These are phyloP conservation scores for Mallotus villosus DNA, from an alignment of 2,797 vertebrate species.

Conservation along the genomic window DNA sequence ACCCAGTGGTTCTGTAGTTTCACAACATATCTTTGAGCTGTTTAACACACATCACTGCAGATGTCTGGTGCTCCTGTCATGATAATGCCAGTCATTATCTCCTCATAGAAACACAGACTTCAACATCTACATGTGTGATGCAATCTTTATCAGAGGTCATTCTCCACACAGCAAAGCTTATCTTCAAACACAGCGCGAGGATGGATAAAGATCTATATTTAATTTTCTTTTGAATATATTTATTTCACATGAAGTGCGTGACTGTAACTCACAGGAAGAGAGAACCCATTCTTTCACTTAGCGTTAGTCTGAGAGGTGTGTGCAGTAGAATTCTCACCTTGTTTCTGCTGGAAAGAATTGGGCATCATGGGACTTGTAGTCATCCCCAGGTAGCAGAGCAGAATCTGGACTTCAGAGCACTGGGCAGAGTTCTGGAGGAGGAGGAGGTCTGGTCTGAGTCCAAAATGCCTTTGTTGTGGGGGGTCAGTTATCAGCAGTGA, in stretches of 20 bases:
- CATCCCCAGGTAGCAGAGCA: slow-evolving; percentile 28
- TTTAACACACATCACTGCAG: neutral
- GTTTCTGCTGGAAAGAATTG: slow-evolving; percentile 75
- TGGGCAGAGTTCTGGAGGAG: slow-evolving; percentile 43
- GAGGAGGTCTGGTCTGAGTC: slow-evolving; percentile 36
- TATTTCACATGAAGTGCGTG: neutral
- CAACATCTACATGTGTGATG: neutral
- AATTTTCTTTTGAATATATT: neutral
- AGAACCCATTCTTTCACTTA: neutral
- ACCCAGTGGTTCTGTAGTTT: no score
- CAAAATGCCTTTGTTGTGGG: slow-evolving; percentile 26
- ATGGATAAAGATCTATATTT: slow-evolving; percentile 1
- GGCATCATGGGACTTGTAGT: slow-evolving; percentile 74
- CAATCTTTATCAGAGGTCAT: neutral
- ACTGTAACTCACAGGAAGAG: slow-evolving; percentile 20
- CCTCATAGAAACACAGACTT: neutral
- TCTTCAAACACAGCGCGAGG: neutral
- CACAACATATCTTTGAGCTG: no score
- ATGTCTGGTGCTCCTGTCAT: neutral
- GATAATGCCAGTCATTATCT: neutral
- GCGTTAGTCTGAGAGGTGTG: slow-evolving; percentile 15
- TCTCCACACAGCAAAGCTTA: neutral
- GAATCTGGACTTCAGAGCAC: slow-evolving; percentile 47
- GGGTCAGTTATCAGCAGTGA: slow-evolving; percentile 39
- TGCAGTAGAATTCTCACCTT: slow-evolving; percentile 65